A percentile compares a stretch with the other conserved stretches of the same genome.
Evolutionary conservation across 1,140 invertebrate genomes (phyloP).

Genomic region (Pentalonia nigronervosa): DNA sequence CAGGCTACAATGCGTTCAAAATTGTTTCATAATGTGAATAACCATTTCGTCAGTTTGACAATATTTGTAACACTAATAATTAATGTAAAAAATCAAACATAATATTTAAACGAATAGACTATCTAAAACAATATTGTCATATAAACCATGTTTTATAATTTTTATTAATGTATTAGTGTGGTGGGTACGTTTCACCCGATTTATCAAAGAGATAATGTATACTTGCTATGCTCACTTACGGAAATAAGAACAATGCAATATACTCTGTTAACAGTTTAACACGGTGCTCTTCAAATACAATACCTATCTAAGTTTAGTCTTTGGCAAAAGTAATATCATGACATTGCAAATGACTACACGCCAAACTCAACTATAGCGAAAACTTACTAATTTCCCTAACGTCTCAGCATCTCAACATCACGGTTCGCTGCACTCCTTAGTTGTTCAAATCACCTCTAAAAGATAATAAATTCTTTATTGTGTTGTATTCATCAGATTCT

Average conservation of each 20-base stretch:
- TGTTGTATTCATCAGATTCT: not conserved
- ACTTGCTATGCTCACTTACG: not conserved
- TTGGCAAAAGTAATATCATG: not conserved
- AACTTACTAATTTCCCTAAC: slow-evolving; percentile 13
- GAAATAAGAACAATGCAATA: not conserved
- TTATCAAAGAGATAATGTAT: not conserved
- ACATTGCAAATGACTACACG: slow-evolving; percentile 3
- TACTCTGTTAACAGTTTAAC: not conserved
- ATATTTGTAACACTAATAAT: too few species aligned
- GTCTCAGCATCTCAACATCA: not conserved
- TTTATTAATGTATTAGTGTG: not conserved
- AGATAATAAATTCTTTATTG: not conserved
- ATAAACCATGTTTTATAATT: not conserved
- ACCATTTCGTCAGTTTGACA: too few species aligned
- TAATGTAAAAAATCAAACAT: too few species aligned
- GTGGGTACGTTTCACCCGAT: not conserved
- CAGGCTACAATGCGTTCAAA: too few species aligned
- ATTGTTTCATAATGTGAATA: too few species aligned
- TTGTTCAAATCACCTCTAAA: not conserved
- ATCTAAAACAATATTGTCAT: too few species aligned
- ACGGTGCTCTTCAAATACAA: not conserved
- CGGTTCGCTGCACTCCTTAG: not conserved
- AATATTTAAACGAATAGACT: too few species aligned
- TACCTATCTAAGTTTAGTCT: not conserved
- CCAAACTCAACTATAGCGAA: not conserved